Base-by-base conservation (phyloP, 2,113 vertebrate genomes). In the Eulemur rufifrons region DNA sequence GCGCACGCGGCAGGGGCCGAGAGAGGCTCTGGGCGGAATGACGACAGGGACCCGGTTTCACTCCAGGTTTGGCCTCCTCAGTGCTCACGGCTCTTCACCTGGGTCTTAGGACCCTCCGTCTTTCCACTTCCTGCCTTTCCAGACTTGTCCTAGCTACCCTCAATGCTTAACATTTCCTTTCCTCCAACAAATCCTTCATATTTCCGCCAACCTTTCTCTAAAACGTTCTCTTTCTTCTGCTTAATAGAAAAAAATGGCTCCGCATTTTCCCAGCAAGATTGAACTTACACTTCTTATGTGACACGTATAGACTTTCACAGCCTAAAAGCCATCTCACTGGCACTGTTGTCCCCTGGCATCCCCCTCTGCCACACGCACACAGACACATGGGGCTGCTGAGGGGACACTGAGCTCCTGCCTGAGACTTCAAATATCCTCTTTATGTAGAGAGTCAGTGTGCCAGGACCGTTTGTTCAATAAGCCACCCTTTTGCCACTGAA, bases 1-100 rank as follows among this genome's bases (percentile, higher is more conserved):
- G 29, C 17, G 68, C 0, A 4, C 17, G 8, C 0, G 2, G 45
- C 34, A 1, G 1, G 2, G 9, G 8, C 13, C 34, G 34, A 25
- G 21, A 15, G 29, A 0, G 11, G 56, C 15, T 34, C 77, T n/a
- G 12, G 37, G 15, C 11, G 25, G 23, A 9, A 66, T 9, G 29
- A 69, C 18, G 32, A 39, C 8, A 14, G 2, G 14, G n/a, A 59
- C n/a, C 47, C 34, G 0, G 6, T 3, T 0, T 23, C 68, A 29
- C n/a, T 5, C 32, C 6, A 0, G 3, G 5, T 13, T 34, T 37
- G 12, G 3, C 8, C 34, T 29, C 18, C 6, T 52, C 52, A 2
- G 0, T 11, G 32, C 0, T 27, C 15, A 8, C 29, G 21, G 34
- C 32, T 34, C 50, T 5, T 66, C n/a, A 39, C 12, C 4, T 0